phyloP scores from a whole-genome alignment of 1,140 invertebrate species.

The Achatina immaculata region DNA sequence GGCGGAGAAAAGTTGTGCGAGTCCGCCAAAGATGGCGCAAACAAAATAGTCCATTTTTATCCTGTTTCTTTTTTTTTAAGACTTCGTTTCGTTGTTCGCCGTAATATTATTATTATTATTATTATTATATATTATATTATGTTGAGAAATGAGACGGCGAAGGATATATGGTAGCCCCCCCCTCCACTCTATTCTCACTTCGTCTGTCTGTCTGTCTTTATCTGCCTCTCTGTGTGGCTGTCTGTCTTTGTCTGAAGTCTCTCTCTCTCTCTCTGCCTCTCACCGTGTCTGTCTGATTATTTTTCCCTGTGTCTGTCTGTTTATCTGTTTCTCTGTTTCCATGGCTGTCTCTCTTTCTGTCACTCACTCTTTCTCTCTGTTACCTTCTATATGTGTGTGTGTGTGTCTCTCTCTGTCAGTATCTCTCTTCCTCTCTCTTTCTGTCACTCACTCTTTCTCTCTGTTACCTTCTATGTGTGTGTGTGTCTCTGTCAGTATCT shows the following conservation, averaged over 20 bases:
- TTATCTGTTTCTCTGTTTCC: neutral
- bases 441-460: neutral
- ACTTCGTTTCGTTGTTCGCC: no score
- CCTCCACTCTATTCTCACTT: neutral
- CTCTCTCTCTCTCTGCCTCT: slow-evolving; percentile 16
- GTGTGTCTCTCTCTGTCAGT: slow-evolving; percentile 18
- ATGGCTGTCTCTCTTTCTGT: slow-evolving; percentile 7
- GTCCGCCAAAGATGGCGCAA: no score
- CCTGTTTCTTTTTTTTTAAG: no score
- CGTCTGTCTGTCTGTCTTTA: neutral
- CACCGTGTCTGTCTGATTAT: neutral
- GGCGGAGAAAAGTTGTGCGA: no score
- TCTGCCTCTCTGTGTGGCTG: neutral
- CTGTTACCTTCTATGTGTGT: neutral
- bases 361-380: slow-evolving; percentile 3
- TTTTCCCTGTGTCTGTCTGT: neutral
- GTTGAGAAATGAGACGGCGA: neutral
- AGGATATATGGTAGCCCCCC: neutral
- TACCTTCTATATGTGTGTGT: neutral
- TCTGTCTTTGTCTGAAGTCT: neutral
- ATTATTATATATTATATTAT: no score
- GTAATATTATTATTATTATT: no score
- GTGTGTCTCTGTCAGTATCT: neutral
- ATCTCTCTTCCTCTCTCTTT: slow-evolving; percentile 2
- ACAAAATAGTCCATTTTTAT: no score